Base-by-base conservation (phyloP, 2,797 vertebrate species). In the Echiichthys vipera region DNA sequence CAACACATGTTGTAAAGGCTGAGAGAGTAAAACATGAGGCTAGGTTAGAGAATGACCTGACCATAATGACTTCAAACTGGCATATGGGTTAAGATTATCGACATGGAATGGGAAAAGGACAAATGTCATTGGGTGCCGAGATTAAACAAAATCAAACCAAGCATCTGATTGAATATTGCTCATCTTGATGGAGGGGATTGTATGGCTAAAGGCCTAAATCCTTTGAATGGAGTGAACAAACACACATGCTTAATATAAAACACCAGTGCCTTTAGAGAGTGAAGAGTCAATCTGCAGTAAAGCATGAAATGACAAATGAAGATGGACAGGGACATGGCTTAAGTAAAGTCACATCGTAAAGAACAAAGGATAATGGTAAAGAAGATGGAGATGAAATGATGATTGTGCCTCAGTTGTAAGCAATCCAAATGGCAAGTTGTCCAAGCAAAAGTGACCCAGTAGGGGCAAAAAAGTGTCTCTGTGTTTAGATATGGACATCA, bases 261-360 rank as follows among this genome's bases (percentile, higher is more conserved):
- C 77, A 83, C 65, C 71, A 54, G 75, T 9, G 22, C 58, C 55
- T 80, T 79, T 68, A 56, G 74, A 83, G 62, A 83, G 65, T 25
- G 54, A 82, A 65, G 71, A 82, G 83, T 84, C 72, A 65, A 72
- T 62, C 69, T 8, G 70, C 77, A 85, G 73, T 74, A 86, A 80
- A 77, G 80, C 78, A 84, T 76, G 58, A 78, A 70, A 83, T 65
- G 69, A 84, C 81, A 88, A 89, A 93, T 84, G 71, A 85, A 87
- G 86, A 91, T 2, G 71, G 87, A 91, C 84, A 82, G 54, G 50
- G 25, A 89, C 83, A 85, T 34, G 83, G 73, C 73, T 82, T n/a
- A 81, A 85, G 86, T 88, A 79, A 77, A 71, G 77, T 81, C 64
- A 20, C 74, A 80, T 89, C 1, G 64, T 46, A 56, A 17, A 84